A percentile compares a stretch with the other conserved stretches of the same genome.
These are phyloP conservation scores for Microctonus brassicae DNA, from an alignment of 2,888 invertebrate genomes.

Conservation along the genomic window DNA sequence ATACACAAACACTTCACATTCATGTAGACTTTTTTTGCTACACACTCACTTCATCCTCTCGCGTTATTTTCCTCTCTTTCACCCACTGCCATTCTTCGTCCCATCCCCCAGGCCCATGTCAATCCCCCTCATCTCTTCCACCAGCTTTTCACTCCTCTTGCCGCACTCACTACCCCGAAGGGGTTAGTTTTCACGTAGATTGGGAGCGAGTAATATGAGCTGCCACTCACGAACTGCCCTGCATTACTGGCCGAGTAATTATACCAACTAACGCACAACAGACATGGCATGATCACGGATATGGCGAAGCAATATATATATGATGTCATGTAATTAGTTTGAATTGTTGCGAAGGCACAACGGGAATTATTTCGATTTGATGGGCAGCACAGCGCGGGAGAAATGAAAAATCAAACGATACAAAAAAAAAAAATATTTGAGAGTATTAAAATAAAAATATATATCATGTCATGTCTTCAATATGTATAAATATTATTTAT, in stretches of 20 bases:
- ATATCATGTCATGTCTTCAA: background rate
- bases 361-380: slow-evolving; percentile 24
- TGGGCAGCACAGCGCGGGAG: slow-evolving; percentile 4
- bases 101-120: slow-evolving; percentile 40
- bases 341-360: slow-evolving; percentile 51
- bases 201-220: slow-evolving; percentile 65
- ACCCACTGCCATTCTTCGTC: slow-evolving; percentile 27
- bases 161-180: slow-evolving; percentile 46
- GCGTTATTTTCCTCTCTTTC: slow-evolving; percentile 8
- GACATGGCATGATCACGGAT: slow-evolving; percentile 34
- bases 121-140: slow-evolving; percentile 49
- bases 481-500: background rate
- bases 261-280: slow-evolving; percentile 53
- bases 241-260: slow-evolving; percentile 65
- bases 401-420: background rate
- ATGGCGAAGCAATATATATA: slow-evolving; percentile 40
- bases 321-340: slow-evolving; percentile 57
- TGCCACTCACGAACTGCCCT: slow-evolving; percentile 65
- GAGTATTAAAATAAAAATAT: background rate
- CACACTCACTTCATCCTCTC: background rate
- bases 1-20: background rate
- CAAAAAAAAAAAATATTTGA: background rate
- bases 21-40: slow-evolving; percentile 1
- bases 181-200: slow-evolving; percentile 66
- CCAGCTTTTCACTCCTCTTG: slow-evolving; percentile 31